These are phyloP conservation scores for Drosophila kanekoi DNA, from an alignment of 2,888 invertebrate species.

Conservation along the genomic window DNA sequence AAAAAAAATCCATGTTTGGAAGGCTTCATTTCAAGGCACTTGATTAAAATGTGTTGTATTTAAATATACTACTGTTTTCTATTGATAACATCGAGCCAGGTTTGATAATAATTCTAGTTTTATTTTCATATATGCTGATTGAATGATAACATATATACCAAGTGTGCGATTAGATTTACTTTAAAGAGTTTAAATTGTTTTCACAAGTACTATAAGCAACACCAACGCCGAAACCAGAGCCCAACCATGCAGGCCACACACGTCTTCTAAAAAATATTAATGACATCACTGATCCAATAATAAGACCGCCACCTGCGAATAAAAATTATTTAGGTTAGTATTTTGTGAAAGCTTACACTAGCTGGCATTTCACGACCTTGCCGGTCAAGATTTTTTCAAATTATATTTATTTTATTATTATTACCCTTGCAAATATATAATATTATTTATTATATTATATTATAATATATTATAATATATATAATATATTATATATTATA, in stretches of 20 bases:
- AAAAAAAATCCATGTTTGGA: no score
- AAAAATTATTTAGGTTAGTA: background rate
- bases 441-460: no score
- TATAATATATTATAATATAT: no score
- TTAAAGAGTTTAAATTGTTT: constrained; percentile 74
- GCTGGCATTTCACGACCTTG: background rate
- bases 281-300: constrained; percentile 93
- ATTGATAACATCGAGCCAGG: no score
- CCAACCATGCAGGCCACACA: constrained; percentile 95
- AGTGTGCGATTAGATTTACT: constrained; percentile 34
- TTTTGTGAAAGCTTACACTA: background rate
- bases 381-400: background rate
- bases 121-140: background rate
- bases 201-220: constrained; percentile 87
- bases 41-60: no score
- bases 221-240: constrained; percentile 95
- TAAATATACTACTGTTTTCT: no score
- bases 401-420: background rate
- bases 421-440: no score
- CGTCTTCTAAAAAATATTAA: constrained; percentile 92
- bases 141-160: background rate
- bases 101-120: background rate
- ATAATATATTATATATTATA: no score
- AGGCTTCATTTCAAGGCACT: no score
- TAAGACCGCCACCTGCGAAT: constrained; percentile 91